Percentiles rank a stretch among this genome's conserved stretches.
Conservation (phyloP, 2,888 invertebrate species). For the Margaritifera margaritifera region DNA sequence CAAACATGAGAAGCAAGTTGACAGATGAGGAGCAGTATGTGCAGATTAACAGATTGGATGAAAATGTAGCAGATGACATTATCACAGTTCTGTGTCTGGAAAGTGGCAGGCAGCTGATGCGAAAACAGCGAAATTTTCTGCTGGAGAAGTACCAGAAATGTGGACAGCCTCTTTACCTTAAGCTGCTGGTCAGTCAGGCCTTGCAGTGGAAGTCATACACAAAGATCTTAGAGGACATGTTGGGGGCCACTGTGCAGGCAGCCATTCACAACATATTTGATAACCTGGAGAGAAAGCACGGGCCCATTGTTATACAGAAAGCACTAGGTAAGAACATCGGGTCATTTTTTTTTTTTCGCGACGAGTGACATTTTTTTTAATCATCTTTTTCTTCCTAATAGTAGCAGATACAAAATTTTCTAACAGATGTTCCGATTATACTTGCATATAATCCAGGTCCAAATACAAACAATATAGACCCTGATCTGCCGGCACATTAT, state of each 20-base stretch:
- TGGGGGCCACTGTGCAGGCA: conserved; percentile 44
- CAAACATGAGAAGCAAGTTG: conserved; percentile 35
- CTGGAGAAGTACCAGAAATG: conserved; percentile 41
- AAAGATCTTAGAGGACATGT: conserved; percentile 20
- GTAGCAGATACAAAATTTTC: too few relatives aligned
- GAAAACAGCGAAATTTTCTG: conserved; percentile 48
- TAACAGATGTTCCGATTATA: too few relatives aligned
- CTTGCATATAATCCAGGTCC: too few relatives aligned
- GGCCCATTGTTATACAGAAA: conserved; percentile 46
- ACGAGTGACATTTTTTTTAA: too few relatives aligned
- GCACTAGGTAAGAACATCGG: conserved; percentile 49
- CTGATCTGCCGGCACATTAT: too few relatives aligned
- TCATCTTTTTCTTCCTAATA: too few relatives aligned
- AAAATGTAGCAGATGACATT: conserved; percentile 37
- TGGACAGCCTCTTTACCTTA: conserved; percentile 57
- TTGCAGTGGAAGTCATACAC: conserved; percentile 58
- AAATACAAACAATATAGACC: too few relatives aligned
- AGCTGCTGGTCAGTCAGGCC: conserved; percentile 51
- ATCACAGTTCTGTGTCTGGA: conserved; percentile 34
- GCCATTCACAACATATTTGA: conserved; percentile 55
- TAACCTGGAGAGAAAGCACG: conserved; percentile 54
- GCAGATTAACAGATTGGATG: conserved; percentile 40
- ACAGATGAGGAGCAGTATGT: conserved; percentile 38
- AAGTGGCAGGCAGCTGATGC: conserved; percentile 40
- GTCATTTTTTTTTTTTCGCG: too few relatives aligned